These are phyloP conservation scores for Trichacis sp. DNA, from an alignment of 2,888 invertebrate genomes.

Conservation along the genomic window DNA sequence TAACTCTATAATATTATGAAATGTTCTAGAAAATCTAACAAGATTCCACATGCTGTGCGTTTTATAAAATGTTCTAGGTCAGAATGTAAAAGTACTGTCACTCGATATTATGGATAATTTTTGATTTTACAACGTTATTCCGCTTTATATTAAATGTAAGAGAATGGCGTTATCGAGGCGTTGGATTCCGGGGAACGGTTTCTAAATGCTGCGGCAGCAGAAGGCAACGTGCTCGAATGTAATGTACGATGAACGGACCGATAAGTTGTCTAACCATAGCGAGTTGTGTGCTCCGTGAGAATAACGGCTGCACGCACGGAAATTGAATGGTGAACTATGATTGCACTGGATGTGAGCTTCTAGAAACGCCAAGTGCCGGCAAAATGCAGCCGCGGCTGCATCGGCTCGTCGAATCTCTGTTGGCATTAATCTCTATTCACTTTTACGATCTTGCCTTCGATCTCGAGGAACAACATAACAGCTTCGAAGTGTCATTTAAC, in stretches of 20 bases:
- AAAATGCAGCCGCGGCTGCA: constrained; percentile 10
- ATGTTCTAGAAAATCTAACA: too few species aligned
- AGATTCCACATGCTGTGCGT: too few species aligned
- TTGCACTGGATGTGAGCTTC: constrained; percentile 27
- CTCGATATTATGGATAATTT: too few species aligned
- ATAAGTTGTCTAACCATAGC: constrained; percentile 18
- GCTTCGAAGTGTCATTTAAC: neutral
- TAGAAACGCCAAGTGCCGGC: constrained; percentile 13
- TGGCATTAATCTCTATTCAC: constrained; percentile 22
- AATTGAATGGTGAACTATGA: constrained; percentile 40
- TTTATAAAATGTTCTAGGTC: too few species aligned
- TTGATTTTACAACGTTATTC: too few species aligned
- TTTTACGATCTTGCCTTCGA: constrained; percentile 10
- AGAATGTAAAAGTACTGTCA: too few species aligned
- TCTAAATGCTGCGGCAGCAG: too few species aligned
- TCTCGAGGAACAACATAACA: neutral
- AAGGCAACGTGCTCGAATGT: constrained; percentile 12
- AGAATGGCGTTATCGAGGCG: too few species aligned
- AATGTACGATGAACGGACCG: constrained; percentile 22
- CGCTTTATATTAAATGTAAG: too few species aligned
- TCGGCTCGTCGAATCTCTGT: constrained; percentile 22
- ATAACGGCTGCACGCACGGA: constrained; percentile 31
- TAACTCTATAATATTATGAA: too few species aligned
- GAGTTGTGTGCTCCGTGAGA: constrained; percentile 9
- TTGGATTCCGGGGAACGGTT: too few species aligned